Evolutionary conservation across 1,140 invertebrate genomes (phyloP).

Genomic region (Planococcus citri): DNA sequence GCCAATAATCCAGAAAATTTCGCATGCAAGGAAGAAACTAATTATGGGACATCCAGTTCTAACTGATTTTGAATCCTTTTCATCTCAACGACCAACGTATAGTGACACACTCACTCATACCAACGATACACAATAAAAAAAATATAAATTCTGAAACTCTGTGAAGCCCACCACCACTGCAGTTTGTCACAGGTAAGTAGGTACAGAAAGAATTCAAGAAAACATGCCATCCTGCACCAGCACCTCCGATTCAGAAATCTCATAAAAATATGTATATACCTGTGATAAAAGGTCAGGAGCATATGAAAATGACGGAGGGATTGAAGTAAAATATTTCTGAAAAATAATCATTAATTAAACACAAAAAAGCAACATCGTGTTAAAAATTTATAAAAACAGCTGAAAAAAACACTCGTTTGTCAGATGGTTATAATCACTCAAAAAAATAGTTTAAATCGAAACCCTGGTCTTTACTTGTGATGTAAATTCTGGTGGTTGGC

Average conservation of each 20-base stretch:
- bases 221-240: not conserved
- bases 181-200: too few relatives aligned
- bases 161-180: too few relatives aligned
- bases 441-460: constrained; percentile 8
- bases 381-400: not conserved
- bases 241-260: not conserved
- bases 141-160: too few relatives aligned
- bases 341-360: constrained; percentile 6
- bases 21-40: too few relatives aligned
- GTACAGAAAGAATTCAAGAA: not conserved
- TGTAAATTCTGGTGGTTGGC: constrained; percentile 74
- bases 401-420: not conserved
- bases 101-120: too few relatives aligned
- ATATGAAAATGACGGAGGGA: constrained; percentile 11
- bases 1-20: too few relatives aligned
- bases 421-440: not conserved
- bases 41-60: too few relatives aligned
- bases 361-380: not conserved
- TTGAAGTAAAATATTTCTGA: not conserved
- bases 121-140: too few relatives aligned
- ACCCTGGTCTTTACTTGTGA: constrained; percentile 41
- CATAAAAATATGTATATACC: not conserved
- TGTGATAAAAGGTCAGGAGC: not conserved
- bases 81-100: too few relatives aligned
- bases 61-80: too few relatives aligned